Conservation (phyloP, 2,888 invertebrate genomes). For the Pyrocoelia pectoralis region DNA sequence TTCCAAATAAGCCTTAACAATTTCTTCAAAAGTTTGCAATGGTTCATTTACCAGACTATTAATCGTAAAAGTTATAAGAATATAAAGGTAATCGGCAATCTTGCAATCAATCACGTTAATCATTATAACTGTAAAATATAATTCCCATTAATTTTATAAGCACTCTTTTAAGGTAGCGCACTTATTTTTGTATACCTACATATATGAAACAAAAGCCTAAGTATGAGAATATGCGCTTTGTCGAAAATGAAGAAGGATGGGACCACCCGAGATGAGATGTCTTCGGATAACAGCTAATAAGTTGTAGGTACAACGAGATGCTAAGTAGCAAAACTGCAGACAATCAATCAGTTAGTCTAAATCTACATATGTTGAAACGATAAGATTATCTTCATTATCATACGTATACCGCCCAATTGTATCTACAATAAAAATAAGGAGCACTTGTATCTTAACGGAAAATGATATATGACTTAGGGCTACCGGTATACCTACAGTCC, state of each 20-base stretch:
- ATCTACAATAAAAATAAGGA: slow-evolving; percentile 4
- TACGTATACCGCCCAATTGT: slow-evolving; percentile 11
- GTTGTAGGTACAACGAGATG: slow-evolving; percentile 55
- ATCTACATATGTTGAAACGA: slow-evolving; percentile 41
- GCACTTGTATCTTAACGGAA: background rate
- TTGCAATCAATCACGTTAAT: background rate
- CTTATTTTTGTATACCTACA: slow-evolving; percentile 12
- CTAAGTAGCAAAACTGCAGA: slow-evolving; percentile 53
- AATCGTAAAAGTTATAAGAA: background rate
- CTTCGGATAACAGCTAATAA: slow-evolving; percentile 56
- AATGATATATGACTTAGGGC: slow-evolving; percentile 23
- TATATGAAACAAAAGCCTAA: slow-evolving; percentile 15
- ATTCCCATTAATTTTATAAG: slow-evolving; percentile 4
- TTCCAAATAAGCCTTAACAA: background rate
- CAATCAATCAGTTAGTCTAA: slow-evolving; percentile 52
- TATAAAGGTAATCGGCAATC: background rate
- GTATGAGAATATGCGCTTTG: slow-evolving; percentile 11
- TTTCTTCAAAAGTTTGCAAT: background rate
- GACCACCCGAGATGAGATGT: slow-evolving; percentile 55
- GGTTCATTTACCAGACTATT: background rate
- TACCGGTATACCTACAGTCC: slow-evolving; percentile 21
- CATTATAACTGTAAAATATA: slow-evolving; percentile 3
- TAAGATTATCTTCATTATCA: slow-evolving; percentile 34
- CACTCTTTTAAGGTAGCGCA: slow-evolving; percentile 7
- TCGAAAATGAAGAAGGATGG: slow-evolving; percentile 45